These are phyloP conservation scores for Botia kubotai DNA, from an alignment of 2,797 vertebrate genomes.

Conservation along the genomic window DNA sequence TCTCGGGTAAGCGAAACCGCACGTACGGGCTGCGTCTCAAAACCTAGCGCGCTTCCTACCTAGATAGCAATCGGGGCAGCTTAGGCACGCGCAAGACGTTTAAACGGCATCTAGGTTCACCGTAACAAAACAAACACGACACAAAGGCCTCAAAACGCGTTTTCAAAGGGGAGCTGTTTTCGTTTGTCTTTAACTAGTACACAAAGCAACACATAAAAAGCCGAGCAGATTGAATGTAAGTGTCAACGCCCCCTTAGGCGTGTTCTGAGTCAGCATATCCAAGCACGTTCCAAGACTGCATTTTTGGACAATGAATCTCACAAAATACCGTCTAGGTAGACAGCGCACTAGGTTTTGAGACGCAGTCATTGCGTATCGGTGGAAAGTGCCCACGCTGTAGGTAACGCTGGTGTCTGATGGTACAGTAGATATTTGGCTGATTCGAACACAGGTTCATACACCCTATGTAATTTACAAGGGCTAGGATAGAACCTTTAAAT, in stretches of 20 bases:
- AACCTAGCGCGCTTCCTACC: constrained; percentile 42
- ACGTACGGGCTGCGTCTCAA: constrained; percentile 11
- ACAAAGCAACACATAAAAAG: no score
- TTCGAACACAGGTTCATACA: no score
- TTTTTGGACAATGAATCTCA: background rate
- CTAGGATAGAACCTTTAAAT: no score
- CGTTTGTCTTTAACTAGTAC: no score
- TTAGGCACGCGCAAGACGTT: no score
- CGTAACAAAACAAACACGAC: background rate
- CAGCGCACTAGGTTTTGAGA: background rate
- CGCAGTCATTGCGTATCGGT: constrained; percentile 12
- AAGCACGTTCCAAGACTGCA: no score
- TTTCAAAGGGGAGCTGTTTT: background rate
- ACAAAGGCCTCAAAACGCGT: background rate
- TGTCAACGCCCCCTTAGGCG: background rate
- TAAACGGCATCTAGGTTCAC: background rate
- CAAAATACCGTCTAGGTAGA: background rate
- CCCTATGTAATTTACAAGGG: no score
- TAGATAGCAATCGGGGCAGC: background rate
- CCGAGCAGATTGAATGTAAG: no score
- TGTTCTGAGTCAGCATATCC: background rate
- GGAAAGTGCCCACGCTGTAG: constrained; percentile 52
- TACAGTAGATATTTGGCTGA: no score
- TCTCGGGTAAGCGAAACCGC: background rate
- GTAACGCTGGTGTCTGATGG: no score